These are phyloP conservation scores for Aphyosemion australe DNA, from an alignment of 2,113 vertebrate species.

Conservation along the genomic window DNA sequence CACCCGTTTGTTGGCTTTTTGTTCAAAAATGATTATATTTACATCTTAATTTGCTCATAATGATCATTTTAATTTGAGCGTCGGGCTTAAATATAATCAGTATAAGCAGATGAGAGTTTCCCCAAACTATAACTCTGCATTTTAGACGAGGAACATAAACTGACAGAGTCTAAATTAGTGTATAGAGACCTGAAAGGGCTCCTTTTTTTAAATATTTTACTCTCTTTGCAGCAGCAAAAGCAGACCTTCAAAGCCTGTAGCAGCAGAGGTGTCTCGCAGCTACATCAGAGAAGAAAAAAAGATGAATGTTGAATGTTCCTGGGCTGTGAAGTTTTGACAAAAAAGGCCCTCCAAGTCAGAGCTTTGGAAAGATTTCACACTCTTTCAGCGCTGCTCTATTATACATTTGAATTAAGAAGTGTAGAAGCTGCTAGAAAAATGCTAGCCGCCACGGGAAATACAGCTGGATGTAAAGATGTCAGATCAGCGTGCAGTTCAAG, in stretches of 20 bases:
- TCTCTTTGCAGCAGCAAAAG: slow-evolving; percentile 47
- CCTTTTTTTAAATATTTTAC: slow-evolving; percentile 51
- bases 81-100: slow-evolving; percentile 3
- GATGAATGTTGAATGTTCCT: slow-evolving; percentile 68
- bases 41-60: no score
- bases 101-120: slow-evolving; percentile 27
- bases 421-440: slow-evolving; percentile 16
- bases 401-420: slow-evolving; percentile 47
- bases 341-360: slow-evolving; percentile 45
- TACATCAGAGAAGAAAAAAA: slow-evolving; percentile 48
- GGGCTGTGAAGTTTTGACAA: slow-evolving; percentile 59
- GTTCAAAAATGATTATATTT: no score
- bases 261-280: slow-evolving; percentile 46
- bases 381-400: slow-evolving; percentile 34
- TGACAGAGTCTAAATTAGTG: slow-evolving; percentile 42
- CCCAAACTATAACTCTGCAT: slow-evolving; percentile 19
- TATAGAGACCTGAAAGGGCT: slow-evolving; percentile 29
- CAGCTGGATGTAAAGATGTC: slow-evolving; percentile 13
- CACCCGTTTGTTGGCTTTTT: not conserved
- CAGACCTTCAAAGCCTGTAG: slow-evolving; percentile 61
- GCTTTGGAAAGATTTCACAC: slow-evolving; percentile 45
- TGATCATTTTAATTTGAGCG: no score
- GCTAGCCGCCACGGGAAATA: slow-evolving; percentile 32
- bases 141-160: slow-evolving; percentile 38
- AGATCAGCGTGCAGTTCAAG: slow-evolving; percentile 27